Conservation (phyloP, 2,797 vertebrate species). For the Rhinogobio ventralis region DNA sequence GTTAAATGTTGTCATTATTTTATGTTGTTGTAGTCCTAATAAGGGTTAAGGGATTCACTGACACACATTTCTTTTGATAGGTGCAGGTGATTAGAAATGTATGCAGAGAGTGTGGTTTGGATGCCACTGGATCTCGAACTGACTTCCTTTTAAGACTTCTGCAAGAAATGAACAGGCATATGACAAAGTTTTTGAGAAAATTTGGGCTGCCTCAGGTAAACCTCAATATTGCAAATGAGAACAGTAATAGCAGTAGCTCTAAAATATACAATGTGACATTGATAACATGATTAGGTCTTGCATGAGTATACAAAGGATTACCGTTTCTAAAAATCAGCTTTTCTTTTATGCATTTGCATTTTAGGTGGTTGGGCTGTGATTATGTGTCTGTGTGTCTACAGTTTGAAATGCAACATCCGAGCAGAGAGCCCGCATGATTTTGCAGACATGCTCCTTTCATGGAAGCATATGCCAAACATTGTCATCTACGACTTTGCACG, state of each 20-base stretch:
- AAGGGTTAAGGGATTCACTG: not conserved
- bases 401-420: too few species aligned
- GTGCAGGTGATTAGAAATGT: not conserved
- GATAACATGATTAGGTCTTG: too few species aligned
- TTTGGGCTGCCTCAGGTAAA: slow-evolving; percentile 43
- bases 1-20: not conserved
- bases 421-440: too few species aligned
- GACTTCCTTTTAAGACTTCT: slow-evolving; percentile 10
- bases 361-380: not conserved
- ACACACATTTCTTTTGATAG: not conserved
- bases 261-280: too few species aligned
- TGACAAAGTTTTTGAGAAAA: slow-evolving; percentile 43
- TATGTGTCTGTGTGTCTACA: too few species aligned
- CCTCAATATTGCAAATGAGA: not conserved
- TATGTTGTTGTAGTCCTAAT: not conserved
- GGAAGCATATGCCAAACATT: not conserved
- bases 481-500: not conserved
- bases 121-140: not conserved
- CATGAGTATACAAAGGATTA: too few species aligned
- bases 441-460: not conserved
- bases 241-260: not conserved
- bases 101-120: slow-evolving; percentile 30
- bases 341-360: not conserved
- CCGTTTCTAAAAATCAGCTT: too few species aligned
- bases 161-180: slow-evolving; percentile 26